These are phyloP conservation scores for Tetheella fluctuosa DNA, from an alignment of 2,888 invertebrate species.

Conservation along the genomic window DNA sequence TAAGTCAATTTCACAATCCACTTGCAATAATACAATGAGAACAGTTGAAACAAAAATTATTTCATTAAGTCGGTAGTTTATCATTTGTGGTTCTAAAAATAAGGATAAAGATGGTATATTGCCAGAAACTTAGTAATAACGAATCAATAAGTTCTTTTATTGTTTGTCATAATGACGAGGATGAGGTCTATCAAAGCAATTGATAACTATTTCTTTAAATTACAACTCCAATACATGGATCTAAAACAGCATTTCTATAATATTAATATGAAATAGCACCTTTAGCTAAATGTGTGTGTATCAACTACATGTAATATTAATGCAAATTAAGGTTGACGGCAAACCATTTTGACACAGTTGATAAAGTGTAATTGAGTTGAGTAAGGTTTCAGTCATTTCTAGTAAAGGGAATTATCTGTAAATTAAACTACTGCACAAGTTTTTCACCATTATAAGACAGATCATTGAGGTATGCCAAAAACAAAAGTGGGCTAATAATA, in stretches of 20 bases:
- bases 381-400: too few relatives aligned
- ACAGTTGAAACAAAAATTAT: background rate
- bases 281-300: background rate
- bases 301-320: background rate
- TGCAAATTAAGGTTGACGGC: background rate
- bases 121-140: background rate
- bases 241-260: constrained; percentile 1
- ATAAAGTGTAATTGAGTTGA: too few relatives aligned
- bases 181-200: background rate
- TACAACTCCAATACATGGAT: background rate
- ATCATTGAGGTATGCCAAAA: too few relatives aligned
- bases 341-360: too few relatives aligned
- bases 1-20: background rate
- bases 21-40: background rate
- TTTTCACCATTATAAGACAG: too few relatives aligned
- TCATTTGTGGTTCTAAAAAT: background rate
- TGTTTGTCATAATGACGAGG: background rate
- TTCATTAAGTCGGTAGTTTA: background rate
- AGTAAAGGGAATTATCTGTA: too few relatives aligned
- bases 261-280: constrained; percentile 4
- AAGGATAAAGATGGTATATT: too few relatives aligned
- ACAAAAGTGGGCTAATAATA: too few relatives aligned
- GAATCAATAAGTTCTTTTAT: background rate
- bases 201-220: background rate
- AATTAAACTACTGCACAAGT: too few relatives aligned